Base-by-base conservation (phyloP, 2,888 invertebrate genomes). In the Cerastis rubricosa region DNA sequence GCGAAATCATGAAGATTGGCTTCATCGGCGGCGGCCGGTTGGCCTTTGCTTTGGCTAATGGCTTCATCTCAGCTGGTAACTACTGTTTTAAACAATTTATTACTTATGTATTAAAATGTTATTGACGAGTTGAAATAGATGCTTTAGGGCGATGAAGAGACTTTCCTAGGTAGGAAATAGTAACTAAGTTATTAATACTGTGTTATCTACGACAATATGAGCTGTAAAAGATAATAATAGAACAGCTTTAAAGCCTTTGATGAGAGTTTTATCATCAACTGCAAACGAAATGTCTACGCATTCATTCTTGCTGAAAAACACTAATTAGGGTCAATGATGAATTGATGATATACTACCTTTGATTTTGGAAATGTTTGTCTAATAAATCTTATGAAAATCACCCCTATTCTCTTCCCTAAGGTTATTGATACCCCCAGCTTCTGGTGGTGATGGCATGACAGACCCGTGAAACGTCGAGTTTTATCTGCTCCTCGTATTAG, bases 1-100 rank as follows among this genome's bases (percentile, higher is more conserved):
- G 84, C 70, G 94, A 95, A 94, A 94, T 93, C 77, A 96, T 98
- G 96, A 98, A 97, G 96, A 98, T 99, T 88, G 99, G 99, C 6
- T 99, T 99, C 92, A 97, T 99, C 66, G 99, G 99, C 3, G 99
- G 98, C 49, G 99, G 99, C 22, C 98, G 98, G 92, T 98, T 99
- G 97, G 99, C 99, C 0, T 99, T 98, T 91, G 99, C 99, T 0
- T 96, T 99, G 92, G 99, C 99, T 14, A 98, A 98, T 93, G 99
- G 99, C 83, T 98, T 99, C 89, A 98, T 99, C 90, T 97, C 98
- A 75, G 98, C 99, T 91, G 99, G 99, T 98, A 96, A 95, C 74
- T 82, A 85, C 95, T 64, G 29, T 43, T 14, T 49, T 43, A 45
- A 25, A 57, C 65, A 74, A 54, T 65, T 54, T 57, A 57, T 54